Evolutionary conservation across 2,888 invertebrate genomes (phyloP).

Genomic region (Lobophora halterata): DNA sequence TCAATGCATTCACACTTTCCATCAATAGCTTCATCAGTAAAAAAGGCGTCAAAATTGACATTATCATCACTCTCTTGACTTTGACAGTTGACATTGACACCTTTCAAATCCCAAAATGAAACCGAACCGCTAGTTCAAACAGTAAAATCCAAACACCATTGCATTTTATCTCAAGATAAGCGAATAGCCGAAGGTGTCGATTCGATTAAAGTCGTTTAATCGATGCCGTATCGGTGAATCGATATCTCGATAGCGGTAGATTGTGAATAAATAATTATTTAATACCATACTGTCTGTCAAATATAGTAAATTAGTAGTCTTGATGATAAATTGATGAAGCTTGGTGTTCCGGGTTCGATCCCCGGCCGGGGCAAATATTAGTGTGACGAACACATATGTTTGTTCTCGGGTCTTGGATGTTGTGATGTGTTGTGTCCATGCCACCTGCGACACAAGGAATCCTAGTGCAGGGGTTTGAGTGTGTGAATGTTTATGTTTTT

Average conservation of each 20-base stretch:
- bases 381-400: no score
- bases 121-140: constrained; percentile 26
- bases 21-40: constrained; percentile 21
- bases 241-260: constrained; percentile 22
- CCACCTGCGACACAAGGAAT: no score
- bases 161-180: constrained; percentile 36
- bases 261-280: constrained; percentile 15
- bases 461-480: no score
- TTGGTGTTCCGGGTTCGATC: no score
- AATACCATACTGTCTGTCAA: no score
- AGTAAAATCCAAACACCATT: constrained; percentile 25
- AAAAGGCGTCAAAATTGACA: constrained; percentile 27
- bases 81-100: constrained; percentile 18
- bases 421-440: no score
- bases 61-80: constrained; percentile 20
- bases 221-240: constrained; percentile 32
- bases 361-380: no score
- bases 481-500: no score
- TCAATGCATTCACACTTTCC: constrained; percentile 25
- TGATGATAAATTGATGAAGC: no score
- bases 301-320: no score
- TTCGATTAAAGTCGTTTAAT: constrained; percentile 35
- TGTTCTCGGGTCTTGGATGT: no score
- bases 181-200: constrained; percentile 35
- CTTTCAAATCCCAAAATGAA: constrained; percentile 17